phyloP scores from a whole-genome alignment of 2,797 vertebrate genomes.

The Crocidura indochinensis region DNA sequence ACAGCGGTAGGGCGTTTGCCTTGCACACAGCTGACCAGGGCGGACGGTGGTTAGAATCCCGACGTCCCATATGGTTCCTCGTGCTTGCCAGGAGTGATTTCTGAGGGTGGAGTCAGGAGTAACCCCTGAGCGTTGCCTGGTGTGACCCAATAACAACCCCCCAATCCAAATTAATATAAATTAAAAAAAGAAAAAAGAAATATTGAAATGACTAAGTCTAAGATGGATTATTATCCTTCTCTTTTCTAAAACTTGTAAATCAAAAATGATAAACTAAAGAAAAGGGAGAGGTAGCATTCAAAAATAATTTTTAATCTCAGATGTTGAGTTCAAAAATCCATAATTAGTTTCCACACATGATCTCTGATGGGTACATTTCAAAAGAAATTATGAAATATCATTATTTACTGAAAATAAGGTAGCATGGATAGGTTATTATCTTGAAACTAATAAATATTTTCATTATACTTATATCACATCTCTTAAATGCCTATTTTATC shows the following conservation, averaged over 20 bases:
- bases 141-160: no score
- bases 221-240: not conserved
- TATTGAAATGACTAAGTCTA: not conserved
- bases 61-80: no score
- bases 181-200: no score
- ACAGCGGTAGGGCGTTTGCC: no score
- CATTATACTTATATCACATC: not conserved
- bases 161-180: no score
- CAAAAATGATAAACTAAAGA: slow-evolving; percentile 2
- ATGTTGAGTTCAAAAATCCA: not conserved
- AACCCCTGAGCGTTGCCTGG: no score
- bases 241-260: not conserved
- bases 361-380: not conserved
- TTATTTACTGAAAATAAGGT: not conserved
- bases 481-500: not conserved
- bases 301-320: not conserved
- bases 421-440: not conserved
- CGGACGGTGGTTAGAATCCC: no score
- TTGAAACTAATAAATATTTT: not conserved
- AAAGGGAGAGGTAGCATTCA: not conserved
- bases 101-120: no score
- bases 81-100: no score
- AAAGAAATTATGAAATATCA: not conserved
- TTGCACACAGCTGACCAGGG: no score
- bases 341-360: not conserved